Base-by-base conservation (phyloP, 2,888 invertebrate species). In the Cyclophora albipunctata region DNA sequence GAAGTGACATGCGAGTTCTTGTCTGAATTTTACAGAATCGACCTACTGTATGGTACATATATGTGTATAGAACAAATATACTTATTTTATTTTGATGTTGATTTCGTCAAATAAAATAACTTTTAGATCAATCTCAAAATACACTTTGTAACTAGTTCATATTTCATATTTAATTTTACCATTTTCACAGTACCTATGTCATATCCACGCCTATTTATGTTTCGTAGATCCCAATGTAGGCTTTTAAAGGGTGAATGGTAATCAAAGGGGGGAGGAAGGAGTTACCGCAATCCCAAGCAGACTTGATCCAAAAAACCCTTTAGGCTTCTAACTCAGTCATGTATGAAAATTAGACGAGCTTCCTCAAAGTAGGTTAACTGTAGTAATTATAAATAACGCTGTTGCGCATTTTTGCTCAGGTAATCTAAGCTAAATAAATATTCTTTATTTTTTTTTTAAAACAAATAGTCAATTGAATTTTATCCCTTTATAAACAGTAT, bases 281-380 rank as follows among this genome's bases (percentile, higher is more conserved):
- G 73, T 73, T 74, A 67, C 70, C 75, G 71, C 79, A 82, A 81
- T 79, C 76, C 76, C 71, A 67, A 63, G 68, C 63, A 70, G 71
- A 72, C 75, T 81, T 76, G 75, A 78, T 75, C 81, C 78, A 81
- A 75, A 79, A 79, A 79, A 79, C 74, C 81, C 75, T 78, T 75
- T 71, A 64, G 71, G 71, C 71, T 74, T 67, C 5, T 43, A 66
- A 65, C 72, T 69, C 70, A 62, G 62, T 61, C 60, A 59, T 60
- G 49, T 53, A 54, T 44, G 56, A 42, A 34, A 51, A 48, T 43
- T 34, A 43, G 34, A 43, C 33, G 34, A 33, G 43, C 33, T 43
- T 43, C 43, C 7, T 34, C 33, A 43, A 43, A 43, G 43, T 43
- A 43, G 43, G 43, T 43, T 33, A 34, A 43, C 33, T 7, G 33